Conservation (phyloP, 2,888 invertebrate species). For the Pristionchus japonicus region DNA sequence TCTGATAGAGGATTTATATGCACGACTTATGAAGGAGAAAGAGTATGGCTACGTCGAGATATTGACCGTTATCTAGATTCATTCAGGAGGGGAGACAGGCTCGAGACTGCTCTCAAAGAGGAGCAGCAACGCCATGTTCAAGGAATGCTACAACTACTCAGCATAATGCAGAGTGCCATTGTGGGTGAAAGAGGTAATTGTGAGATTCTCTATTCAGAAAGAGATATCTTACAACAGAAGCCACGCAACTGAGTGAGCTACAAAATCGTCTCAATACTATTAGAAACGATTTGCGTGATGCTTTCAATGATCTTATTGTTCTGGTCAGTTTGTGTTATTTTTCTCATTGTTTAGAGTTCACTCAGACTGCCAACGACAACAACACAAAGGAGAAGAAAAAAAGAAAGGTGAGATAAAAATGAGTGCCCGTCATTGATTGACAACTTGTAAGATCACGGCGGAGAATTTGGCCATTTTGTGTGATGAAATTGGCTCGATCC, state of each 20-base stretch:
- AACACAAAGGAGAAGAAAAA: background rate
- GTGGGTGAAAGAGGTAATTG: background rate
- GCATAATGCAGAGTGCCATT: background rate
- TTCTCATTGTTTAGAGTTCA: background rate
- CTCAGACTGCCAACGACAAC: conserved; percentile 5
- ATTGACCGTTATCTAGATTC: background rate
- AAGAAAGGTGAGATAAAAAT: no score
- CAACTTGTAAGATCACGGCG: no score
- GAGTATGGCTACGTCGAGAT: background rate
- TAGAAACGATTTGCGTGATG: background rate
- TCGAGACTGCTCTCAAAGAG: background rate
- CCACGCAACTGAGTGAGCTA: background rate
- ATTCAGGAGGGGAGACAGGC: background rate
- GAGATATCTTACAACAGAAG: background rate
- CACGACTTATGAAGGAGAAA: background rate
- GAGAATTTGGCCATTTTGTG: background rate
- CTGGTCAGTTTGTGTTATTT: background rate
- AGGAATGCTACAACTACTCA: background rate
- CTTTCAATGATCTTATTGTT: background rate
- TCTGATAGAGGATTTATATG: conserved; percentile 6
- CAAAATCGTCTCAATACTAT: background rate
- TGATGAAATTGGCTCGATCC: background rate
- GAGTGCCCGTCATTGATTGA: no score
- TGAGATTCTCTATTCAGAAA: background rate
- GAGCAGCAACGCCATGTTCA: background rate